These are phyloP conservation scores for Linepithema humile DNA, from an alignment of 1,140 invertebrate genomes.

Conservation along the genomic window DNA sequence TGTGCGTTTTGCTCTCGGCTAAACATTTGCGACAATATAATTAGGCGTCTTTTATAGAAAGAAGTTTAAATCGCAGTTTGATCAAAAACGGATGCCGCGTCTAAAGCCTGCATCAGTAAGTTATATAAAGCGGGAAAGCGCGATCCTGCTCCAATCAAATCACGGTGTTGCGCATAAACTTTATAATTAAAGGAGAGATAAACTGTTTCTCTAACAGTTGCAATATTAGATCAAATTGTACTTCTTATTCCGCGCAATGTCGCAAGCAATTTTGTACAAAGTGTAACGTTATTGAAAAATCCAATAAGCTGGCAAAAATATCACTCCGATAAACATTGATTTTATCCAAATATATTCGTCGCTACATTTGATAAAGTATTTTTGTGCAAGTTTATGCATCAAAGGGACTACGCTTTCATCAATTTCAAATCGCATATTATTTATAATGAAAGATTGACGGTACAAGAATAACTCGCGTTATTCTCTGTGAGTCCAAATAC, in stretches of 20 bases:
- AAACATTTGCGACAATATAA: not conserved
- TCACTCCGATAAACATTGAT: no score
- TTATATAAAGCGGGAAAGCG: conserved; percentile 2
- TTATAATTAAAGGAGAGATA: conserved; percentile 31
- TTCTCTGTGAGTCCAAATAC: not conserved
- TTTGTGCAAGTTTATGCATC: no score
- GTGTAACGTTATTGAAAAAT: no score
- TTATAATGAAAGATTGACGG: not conserved
- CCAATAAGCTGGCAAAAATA: no score
- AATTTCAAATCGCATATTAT: not conserved
- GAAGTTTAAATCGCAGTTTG: conserved; percentile 28
- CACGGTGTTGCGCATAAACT: conserved; percentile 22
- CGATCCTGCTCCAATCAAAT: conserved; percentile 33
- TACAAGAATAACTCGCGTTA: conserved; percentile 24
- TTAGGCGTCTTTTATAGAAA: not conserved
- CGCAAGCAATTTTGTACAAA: no score
- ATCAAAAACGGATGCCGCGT: not conserved
- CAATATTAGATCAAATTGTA: no score
- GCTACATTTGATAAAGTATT: no score
- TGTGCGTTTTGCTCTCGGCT: not conserved
- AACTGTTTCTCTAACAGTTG: not conserved
- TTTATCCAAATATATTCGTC: no score
- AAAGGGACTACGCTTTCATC: not conserved
- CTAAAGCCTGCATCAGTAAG: not conserved
- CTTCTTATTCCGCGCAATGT: no score